Conservation (phyloP, 1,140 invertebrate species). For the Schmidtea mediterranea region DNA sequence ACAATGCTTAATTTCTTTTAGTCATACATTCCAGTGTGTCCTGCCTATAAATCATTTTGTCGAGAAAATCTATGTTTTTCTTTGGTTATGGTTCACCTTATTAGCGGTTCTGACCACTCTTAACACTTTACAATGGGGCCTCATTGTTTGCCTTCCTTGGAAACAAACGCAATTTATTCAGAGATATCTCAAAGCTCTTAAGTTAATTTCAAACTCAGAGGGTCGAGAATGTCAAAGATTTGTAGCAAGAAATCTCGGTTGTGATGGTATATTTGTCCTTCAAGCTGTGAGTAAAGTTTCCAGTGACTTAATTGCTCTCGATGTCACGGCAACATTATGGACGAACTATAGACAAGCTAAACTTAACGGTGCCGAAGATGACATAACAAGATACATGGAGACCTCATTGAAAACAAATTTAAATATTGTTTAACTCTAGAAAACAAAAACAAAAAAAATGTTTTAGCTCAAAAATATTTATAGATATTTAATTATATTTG, state of each 20-base stretch:
- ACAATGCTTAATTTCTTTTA: neutral
- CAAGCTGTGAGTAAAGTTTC: neutral
- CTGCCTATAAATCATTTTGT: conserved; percentile 13
- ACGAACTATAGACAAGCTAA: conserved; percentile 5
- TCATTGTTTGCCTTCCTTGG: neutral
- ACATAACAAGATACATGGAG: conserved; percentile 4
- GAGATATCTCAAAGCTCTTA: conserved; percentile 2
- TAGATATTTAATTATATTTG: too few species aligned
- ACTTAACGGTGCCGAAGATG: conserved; percentile 3
- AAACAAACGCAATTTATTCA: neutral
- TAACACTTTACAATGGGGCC: conserved; percentile 5
- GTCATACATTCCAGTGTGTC: conserved; percentile 9
- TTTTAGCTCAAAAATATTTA: too few species aligned
- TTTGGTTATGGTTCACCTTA: conserved; percentile 16
- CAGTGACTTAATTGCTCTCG: conserved; percentile 6
- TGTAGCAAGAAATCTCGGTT: conserved; percentile 1
- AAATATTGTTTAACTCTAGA: too few species aligned
- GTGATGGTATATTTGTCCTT: conserved; percentile 5
- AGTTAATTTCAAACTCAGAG: conserved; percentile 4
- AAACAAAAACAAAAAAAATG: too few species aligned
- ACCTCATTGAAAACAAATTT: neutral
- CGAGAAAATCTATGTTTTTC: conserved; percentile 18
- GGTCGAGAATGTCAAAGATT: conserved; percentile 2
- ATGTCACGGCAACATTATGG: conserved; percentile 2
- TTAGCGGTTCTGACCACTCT: conserved; percentile 1